These are phyloP conservation scores for Planococcus citri DNA, from an alignment of 1,140 invertebrate species.

Conservation along the genomic window DNA sequence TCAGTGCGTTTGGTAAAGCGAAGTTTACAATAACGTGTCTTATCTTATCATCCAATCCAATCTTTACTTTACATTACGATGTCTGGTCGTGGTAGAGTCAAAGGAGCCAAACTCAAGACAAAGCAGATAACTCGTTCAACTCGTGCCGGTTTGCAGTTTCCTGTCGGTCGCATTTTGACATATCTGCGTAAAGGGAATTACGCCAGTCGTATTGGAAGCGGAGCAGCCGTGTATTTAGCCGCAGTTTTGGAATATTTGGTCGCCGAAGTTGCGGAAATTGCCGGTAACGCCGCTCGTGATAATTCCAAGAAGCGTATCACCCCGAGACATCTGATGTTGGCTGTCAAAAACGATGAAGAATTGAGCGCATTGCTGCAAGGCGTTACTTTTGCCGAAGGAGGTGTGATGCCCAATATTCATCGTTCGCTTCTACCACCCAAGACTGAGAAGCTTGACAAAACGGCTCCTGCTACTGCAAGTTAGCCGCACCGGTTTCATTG, in stretches of 20 bases:
- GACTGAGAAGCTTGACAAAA: too few species aligned
- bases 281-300: slow-evolving; percentile 61
- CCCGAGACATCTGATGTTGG: slow-evolving; percentile 60
- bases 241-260: slow-evolving; percentile 47
- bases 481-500: too few species aligned
- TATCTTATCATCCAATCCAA: too few species aligned
- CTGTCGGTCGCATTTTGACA: slow-evolving; percentile 54
- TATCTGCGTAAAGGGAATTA: slow-evolving; percentile 55
- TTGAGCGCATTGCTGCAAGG: slow-evolving; percentile 54
- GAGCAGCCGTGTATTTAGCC: slow-evolving; percentile 55
- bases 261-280: slow-evolving; percentile 66
- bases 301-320: slow-evolving; percentile 51
- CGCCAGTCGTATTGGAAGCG: slow-evolving; percentile 52
- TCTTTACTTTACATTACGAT: too few species aligned
- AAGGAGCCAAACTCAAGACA: too few species aligned
- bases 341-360: slow-evolving; percentile 67
- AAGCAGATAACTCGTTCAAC: slow-evolving; percentile 32
- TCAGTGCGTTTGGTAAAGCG: too few species aligned
- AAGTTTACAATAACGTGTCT: too few species aligned
- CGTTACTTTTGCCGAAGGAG: slow-evolving; percentile 71
- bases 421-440: slow-evolving; percentile 55
- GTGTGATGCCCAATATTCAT: slow-evolving; percentile 68
- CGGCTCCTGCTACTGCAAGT: too few species aligned
- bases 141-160: slow-evolving; percentile 55
- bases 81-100: slow-evolving; percentile 38